phyloP scores from a whole-genome alignment of 1,140 invertebrate species.

The Vanessa tameamea region DNA sequence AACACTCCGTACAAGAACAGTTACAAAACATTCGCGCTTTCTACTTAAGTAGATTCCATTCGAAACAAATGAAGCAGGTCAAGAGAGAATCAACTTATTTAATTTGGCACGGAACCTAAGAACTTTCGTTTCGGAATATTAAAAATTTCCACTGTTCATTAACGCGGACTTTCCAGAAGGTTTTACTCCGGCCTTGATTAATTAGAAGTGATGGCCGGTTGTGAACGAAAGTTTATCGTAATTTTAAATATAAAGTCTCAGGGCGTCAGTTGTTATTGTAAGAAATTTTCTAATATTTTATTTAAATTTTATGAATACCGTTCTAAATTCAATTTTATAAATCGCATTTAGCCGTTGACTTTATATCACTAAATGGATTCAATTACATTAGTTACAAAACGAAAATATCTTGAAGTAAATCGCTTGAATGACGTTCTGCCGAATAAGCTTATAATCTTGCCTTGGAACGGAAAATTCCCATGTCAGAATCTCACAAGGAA shows the following conservation, averaged over 20 bases:
- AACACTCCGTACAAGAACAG: constrained; percentile 3
- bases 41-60: constrained; percentile 24
- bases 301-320: too few relatives aligned
- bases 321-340: too few relatives aligned
- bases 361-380: too few relatives aligned
- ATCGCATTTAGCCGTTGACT: too few relatives aligned
- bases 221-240: constrained; percentile 20
- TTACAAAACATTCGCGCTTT: constrained; percentile 13
- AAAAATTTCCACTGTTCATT: constrained; percentile 35
- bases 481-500: too few relatives aligned
- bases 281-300: not conserved
- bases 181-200: constrained; percentile 7
- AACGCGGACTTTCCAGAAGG: constrained; percentile 15
- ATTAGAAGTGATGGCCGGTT: constrained; percentile 22
- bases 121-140: constrained; percentile 36
- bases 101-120: constrained; percentile 27
- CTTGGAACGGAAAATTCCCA: too few relatives aligned
- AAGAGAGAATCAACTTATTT: constrained; percentile 33
- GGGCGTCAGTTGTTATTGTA: not conserved
- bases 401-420: too few relatives aligned
- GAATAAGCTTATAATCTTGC: too few relatives aligned
- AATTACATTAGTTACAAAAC: too few relatives aligned
- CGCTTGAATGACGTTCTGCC: too few relatives aligned
- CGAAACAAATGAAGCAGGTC: constrained; percentile 29
- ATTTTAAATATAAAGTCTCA: constrained; percentile 16